Evolutionary conservation across 2,888 invertebrate genomes (phyloP), one percentile per base, ranked within the genome.

Genomic region (Xestoiulus laeticollis): DNA sequence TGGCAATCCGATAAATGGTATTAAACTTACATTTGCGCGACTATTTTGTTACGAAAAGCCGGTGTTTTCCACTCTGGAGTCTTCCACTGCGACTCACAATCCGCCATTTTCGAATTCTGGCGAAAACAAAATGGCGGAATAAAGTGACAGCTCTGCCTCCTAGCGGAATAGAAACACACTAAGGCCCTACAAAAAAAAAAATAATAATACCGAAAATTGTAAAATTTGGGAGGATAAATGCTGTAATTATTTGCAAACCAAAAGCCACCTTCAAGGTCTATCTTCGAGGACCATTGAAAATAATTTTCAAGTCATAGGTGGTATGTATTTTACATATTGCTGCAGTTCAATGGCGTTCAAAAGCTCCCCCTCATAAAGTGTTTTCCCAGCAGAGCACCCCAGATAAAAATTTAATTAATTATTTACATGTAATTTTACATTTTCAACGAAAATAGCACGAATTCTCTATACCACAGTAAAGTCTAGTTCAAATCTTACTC

Each of bases 21-120:
- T 26, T 38, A 26, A 83, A 83, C 84, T 83, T 83, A 83, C 84
- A 83, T 83, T 83, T 83, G 84, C 1, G 84, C 84, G 38, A 83
- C 38, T 33, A 83, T 83, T 83, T 38, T 83, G 19, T 26, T 32
- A 5, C 84, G 84, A 83, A 83, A 83, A 26, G 84, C 84, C 33
- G 84, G 84, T 16, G 84, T 83, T 83, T 32, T 83, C 84, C 84
- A 83, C 19, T 32, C 32, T 6, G 38, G 84, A 38, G 32, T 38
- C 32, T 38, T 83, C 84, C 38, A 38, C 38, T 83, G 84, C n/a
- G 53, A 59, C 19, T 59, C 53, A n/a, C 53, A 59, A 83, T 83
- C 84, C 84, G 84, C 84, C 84, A 83, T 83, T 38, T 83, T 83
- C 0, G 16, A 82, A 82, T 12, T 82, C 3, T 14, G n/a, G 8